Evolutionary conservation across 2,888 invertebrate genomes (phyloP).

Genomic region (Microplitis deprimator): DNA sequence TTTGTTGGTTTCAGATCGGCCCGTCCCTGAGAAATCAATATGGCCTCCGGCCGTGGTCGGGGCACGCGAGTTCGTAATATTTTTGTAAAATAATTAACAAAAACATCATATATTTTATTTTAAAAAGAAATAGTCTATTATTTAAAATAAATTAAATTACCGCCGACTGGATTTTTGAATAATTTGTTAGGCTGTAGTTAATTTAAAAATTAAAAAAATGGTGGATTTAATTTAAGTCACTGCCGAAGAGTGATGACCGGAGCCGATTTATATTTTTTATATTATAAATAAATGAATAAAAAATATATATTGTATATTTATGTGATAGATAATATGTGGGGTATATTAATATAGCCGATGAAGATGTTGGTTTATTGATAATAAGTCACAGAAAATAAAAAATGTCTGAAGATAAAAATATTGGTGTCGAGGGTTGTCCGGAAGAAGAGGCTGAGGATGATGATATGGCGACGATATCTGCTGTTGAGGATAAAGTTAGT

Average conservation of each 20-base stretch:
- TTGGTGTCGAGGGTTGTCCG: conserved; percentile 58
- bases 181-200: neutral
- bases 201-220: neutral
- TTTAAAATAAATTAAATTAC: neutral
- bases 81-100: conserved; percentile 34
- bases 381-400: neutral
- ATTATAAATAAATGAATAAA: neutral
- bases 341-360: neutral
- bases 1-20: conserved; percentile 47
- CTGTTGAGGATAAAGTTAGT: conserved; percentile 62
- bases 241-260: neutral
- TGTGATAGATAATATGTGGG: neutral
- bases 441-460: conserved; percentile 59
- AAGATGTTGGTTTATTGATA: neutral
- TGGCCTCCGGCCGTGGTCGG: conserved; percentile 55
- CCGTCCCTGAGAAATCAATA: conserved; percentile 59
- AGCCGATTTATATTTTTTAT: neutral
- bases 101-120: neutral
- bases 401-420: conserved; percentile 48
- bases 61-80: conserved; percentile 49
- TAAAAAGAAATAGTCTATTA: neutral
- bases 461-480: conserved; percentile 55
- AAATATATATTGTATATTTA: neutral
- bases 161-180: neutral
- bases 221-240: neutral